Evolutionary conservation across 2,797 vertebrate genomes (phyloP).

Genomic region (Babyrousa celebensis): DNA sequence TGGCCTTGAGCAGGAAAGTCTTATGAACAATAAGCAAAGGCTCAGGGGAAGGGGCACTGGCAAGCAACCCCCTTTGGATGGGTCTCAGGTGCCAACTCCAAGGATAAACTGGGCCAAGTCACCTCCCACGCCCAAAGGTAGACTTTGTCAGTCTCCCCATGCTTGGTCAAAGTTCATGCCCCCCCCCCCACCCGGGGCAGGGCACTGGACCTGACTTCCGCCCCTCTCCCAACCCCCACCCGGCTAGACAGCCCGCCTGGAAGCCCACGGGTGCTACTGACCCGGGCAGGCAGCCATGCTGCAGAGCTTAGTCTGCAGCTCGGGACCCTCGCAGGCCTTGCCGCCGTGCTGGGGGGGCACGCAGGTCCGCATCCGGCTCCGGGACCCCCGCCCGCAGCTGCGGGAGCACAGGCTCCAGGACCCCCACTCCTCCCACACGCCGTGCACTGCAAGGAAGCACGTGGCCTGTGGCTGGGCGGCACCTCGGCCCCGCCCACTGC

Average conservation of each 20-base stretch:
- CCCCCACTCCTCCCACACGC: constrained; percentile 97
- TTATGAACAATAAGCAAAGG: not conserved
- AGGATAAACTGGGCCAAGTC: not conserved
- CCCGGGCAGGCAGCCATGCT: constrained; percentile 97
- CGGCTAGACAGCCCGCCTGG: constrained; percentile 78
- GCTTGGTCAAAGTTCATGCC: constrained; percentile 73
- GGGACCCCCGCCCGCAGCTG: constrained; percentile 96
- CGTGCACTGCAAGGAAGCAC: constrained; percentile 96
- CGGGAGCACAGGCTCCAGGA: constrained; percentile 98
- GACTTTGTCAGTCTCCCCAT: constrained; percentile 68
- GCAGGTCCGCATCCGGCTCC: constrained; percentile 96
- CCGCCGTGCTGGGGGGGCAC: constrained; percentile 92
- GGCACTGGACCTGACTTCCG: constrained; percentile 58
- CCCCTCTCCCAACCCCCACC: constrained; percentile 76
- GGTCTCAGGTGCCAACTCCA: not conserved
- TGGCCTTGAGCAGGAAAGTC: constrained; percentile 3
- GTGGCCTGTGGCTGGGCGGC: constrained; percentile 85
- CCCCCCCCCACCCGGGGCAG: constrained; percentile 34
- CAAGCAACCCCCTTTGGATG: not conserved
- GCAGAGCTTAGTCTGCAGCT: constrained; percentile 97
- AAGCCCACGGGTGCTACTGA: constrained; percentile 93
- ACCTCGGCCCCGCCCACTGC: constrained; percentile 80
- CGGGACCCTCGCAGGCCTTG: constrained; percentile 94
- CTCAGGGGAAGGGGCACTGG: not conserved
- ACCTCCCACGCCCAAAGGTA: constrained; percentile 39